These are phyloP conservation scores for Blastomussa wellsi DNA, from an alignment of 92 coral and sea anemone species.

Conservation along the genomic window DNA sequence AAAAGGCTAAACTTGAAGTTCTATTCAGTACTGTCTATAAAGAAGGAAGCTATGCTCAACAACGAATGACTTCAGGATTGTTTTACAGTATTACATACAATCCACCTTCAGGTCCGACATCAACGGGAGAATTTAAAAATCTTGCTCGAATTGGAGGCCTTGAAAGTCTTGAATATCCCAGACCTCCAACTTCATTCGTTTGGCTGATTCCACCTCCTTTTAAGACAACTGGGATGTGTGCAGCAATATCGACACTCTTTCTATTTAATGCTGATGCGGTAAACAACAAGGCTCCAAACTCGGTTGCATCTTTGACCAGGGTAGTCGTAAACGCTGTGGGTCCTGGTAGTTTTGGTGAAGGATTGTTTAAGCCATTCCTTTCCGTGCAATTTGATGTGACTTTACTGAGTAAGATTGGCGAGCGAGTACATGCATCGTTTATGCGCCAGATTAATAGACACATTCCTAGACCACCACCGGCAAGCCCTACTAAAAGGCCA, in stretches of 20 bases:
- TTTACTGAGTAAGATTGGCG: slow-evolving; percentile 2
- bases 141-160: slow-evolving; percentile 21
- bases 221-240: neutral
- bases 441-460: neutral
- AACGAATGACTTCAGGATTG: slow-evolving; percentile 27
- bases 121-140: neutral
- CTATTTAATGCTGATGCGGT: slow-evolving; percentile 1
- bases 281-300: neutral
- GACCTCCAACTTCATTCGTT: slow-evolving; percentile 7
- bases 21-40: neutral
- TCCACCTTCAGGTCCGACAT: neutral
- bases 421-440: neutral
- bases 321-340: slow-evolving; percentile 12
- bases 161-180: slow-evolving; percentile 8
- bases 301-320: slow-evolving; percentile 2
- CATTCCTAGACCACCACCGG: slow-evolving; percentile 12
- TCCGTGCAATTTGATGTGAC: slow-evolving; percentile 1
- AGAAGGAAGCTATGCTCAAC: slow-evolving; percentile 28
- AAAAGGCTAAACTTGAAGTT: slow-evolving; percentile 7
- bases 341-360: slow-evolving; percentile 32
- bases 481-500: neutral
- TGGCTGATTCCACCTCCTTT: slow-evolving; percentile 28
- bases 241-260: slow-evolving; percentile 10
- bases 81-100: slow-evolving; percentile 19
- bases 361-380: slow-evolving; percentile 22